phyloP scores from a whole-genome alignment of 2,888 invertebrate species.

The Philonicus albiceps region DNA sequence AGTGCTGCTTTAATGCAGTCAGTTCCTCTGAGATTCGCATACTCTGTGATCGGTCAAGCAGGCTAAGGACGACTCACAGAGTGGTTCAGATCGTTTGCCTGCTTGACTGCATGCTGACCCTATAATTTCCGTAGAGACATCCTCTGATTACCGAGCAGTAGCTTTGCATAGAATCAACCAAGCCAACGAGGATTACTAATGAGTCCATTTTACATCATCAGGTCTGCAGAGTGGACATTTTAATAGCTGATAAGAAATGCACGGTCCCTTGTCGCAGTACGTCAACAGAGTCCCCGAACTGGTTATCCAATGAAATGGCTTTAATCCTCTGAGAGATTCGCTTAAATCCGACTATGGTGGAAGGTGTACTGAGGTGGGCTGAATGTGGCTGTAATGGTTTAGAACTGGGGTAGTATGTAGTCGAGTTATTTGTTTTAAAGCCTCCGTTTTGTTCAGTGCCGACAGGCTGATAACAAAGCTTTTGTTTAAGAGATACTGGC shows the following conservation, averaged over 20 bases:
- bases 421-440: not conserved
- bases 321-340: not conserved
- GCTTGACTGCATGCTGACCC: not conserved
- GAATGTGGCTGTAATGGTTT: not conserved
- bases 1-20: not conserved
- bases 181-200: not conserved
- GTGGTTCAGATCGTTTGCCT: not conserved
- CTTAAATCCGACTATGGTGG: not conserved
- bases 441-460: not conserved
- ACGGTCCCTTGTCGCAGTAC: not conserved
- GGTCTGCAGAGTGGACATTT: not conserved
- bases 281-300: not conserved
- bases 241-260: not conserved
- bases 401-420: not conserved
- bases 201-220: not conserved
- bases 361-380: not conserved
- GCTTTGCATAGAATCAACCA: not conserved
- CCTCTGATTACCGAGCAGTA: not conserved
- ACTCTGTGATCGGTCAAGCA: not conserved
- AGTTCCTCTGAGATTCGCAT: not conserved
- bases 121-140: not conserved
- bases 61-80: not conserved
- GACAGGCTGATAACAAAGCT: not conserved
- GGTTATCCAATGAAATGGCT: not conserved
- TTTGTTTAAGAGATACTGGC: not conserved